Conservation (phyloP, 2,888 invertebrate species). For the Philhelius pedissequus region DNA sequence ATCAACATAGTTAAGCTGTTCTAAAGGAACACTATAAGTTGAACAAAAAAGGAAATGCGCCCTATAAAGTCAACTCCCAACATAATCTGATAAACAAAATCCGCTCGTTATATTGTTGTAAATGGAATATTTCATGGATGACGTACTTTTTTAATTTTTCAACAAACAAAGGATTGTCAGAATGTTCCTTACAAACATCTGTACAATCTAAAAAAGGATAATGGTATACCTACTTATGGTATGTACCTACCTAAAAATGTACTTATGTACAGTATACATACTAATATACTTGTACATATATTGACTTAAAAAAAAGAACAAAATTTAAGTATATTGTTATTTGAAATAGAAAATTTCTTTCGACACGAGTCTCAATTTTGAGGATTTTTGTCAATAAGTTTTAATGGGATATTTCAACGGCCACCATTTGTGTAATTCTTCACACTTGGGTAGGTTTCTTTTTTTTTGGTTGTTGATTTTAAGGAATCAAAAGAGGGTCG, state of each 20-base stretch:
- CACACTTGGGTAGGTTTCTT: not conserved
- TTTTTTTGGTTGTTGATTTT: not conserved
- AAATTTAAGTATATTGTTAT: not conserved
- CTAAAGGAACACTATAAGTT: too few species aligned
- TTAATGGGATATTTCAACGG: not conserved
- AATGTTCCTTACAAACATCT: not conserved
- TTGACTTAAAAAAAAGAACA: not conserved
- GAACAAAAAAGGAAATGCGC: too few species aligned
- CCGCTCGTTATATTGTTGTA: not conserved
- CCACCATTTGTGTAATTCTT: not conserved
- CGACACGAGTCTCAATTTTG: not conserved
- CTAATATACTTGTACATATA: not conserved
- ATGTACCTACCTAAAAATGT: not conserved
- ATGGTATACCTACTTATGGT: not conserved
- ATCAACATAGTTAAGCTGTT: too few species aligned
- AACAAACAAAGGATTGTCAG: not conserved
- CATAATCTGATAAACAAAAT: not conserved
- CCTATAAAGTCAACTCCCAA: not conserved
- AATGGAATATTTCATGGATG: conserved; percentile 7
- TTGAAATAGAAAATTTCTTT: not conserved
- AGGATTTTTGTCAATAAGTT: conserved; percentile 1
- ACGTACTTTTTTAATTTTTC: conserved; percentile 16
- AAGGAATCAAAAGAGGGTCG: not conserved
- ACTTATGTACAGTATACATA: too few species aligned
- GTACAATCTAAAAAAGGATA: not conserved